Conservation (phyloP, 1,140 invertebrate species). For the Drosophila busckii region DNA sequence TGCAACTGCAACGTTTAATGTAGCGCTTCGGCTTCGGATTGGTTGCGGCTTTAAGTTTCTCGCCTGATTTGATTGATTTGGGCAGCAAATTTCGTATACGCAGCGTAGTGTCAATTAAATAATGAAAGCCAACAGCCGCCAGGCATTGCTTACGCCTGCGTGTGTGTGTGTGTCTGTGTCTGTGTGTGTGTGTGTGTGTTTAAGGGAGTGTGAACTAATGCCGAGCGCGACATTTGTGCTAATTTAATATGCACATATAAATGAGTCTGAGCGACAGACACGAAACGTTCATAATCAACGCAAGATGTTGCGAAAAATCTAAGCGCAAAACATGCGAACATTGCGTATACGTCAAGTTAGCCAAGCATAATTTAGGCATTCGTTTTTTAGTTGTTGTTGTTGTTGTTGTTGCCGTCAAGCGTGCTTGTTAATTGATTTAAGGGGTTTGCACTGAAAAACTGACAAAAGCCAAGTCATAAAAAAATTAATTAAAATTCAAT, state of each 20-base stretch:
- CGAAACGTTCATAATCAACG: conserved; percentile 10
- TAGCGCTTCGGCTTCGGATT: no score
- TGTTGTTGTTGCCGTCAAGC: no score
- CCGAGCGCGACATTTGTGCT: conserved; percentile 50
- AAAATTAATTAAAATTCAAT: conserved; percentile 20
- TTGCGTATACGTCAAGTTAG: conserved; percentile 25
- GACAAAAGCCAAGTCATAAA: no score
- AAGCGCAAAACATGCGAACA: no score
- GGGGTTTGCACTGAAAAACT: no score
- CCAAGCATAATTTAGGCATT: not conserved
- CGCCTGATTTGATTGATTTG: no score
- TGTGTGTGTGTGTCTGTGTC: not conserved
- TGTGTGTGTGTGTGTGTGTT: not conserved
- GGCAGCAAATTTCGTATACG: conserved; percentile 43
- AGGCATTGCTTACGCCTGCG: conserved; percentile 1
- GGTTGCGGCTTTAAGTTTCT: no score
- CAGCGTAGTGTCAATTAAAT: conserved; percentile 54
- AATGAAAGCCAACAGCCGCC: conserved; percentile 54
- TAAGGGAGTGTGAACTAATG: conserved; percentile 46
- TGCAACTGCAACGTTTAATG: no score
- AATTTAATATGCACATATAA: conserved; percentile 69
- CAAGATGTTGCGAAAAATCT: conserved; percentile 23
- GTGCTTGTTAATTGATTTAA: no score
- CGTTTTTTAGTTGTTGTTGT: not conserved
- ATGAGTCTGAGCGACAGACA: conserved; percentile 41